Conservation (phyloP, 2,888 invertebrate genomes). For the Hyposoter dolosus region DNA sequence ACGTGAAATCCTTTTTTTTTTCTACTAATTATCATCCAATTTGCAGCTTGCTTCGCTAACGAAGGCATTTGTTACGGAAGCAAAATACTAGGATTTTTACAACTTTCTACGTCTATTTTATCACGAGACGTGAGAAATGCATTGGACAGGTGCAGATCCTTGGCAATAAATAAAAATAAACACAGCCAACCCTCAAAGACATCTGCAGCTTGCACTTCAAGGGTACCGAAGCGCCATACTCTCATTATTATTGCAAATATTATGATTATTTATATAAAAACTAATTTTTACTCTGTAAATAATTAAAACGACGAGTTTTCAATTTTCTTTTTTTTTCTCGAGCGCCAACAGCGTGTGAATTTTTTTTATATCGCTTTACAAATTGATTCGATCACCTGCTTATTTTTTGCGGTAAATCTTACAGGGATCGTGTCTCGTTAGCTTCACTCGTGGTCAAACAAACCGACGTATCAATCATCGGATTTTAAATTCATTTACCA, state of each 20-base stretch:
- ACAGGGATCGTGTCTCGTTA: neutral
- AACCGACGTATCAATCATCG: constrained; percentile 42
- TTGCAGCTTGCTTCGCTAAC: neutral
- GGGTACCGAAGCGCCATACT: neutral
- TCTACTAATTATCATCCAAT: neutral
- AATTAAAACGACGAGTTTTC: neutral
- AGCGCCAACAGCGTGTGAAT: neutral
- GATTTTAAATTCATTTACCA: constrained; percentile 21
- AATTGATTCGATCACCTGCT: constrained; percentile 48
- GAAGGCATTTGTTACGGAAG: neutral
- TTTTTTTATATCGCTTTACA: neutral
- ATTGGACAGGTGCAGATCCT: constrained; percentile 32
- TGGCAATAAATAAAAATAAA: constrained; percentile 28
- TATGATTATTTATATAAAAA: neutral
- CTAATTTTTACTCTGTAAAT: neutral
- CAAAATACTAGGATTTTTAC: neutral
- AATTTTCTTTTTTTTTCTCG: constrained; percentile 2
- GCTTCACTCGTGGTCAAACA: neutral
- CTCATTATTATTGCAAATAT: neutral
- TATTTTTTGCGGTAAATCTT: constrained; percentile 18
- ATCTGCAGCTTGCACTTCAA: constrained; percentile 59
- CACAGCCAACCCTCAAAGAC: constrained; percentile 17
- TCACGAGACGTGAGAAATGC: neutral
- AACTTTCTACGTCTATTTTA: neutral
- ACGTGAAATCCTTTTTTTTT: neutral